Conservation (phyloP, 2,888 invertebrate genomes). For the Pachycephus smyrnensis region DNA sequence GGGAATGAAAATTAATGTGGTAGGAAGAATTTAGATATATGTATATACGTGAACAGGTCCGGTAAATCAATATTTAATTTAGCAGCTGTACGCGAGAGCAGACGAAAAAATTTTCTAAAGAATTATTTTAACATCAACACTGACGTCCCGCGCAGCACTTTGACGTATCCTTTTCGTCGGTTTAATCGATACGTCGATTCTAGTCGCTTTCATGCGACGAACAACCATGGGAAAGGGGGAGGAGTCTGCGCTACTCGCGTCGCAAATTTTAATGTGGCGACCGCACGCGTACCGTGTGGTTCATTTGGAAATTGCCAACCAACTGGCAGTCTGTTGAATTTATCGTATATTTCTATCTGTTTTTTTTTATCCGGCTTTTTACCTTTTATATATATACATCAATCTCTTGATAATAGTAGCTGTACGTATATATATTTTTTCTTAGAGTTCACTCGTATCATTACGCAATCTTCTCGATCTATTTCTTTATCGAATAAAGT, state of each 20-base stretch:
- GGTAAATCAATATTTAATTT: constrained; percentile 45
- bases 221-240: neutral
- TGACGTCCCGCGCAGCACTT: neutral
- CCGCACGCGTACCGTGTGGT: constrained; percentile 29
- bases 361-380: neutral
- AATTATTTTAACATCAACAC: neutral
- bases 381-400: neutral
- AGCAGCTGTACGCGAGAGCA: neutral
- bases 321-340: neutral
- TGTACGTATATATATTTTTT: neutral
- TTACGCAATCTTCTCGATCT: neutral
- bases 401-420: neutral
- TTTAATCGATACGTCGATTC: constrained; percentile 9
- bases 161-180: neutral
- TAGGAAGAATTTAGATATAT: constrained; percentile 25
- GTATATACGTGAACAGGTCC: constrained; percentile 26
- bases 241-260: constrained; percentile 10
- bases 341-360: neutral
- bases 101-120: neutral
- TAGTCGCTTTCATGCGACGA: neutral
- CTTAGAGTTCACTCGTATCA: neutral
- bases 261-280: constrained; percentile 42
- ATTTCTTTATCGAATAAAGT: neutral
- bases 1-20: constrained; percentile 50
- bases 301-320: constrained; percentile 31